A percentile compares a stretch with the other conserved stretches of the same genome.
Conservation (phyloP, 2,113 vertebrate genomes). For the Canis aureus region DNA sequence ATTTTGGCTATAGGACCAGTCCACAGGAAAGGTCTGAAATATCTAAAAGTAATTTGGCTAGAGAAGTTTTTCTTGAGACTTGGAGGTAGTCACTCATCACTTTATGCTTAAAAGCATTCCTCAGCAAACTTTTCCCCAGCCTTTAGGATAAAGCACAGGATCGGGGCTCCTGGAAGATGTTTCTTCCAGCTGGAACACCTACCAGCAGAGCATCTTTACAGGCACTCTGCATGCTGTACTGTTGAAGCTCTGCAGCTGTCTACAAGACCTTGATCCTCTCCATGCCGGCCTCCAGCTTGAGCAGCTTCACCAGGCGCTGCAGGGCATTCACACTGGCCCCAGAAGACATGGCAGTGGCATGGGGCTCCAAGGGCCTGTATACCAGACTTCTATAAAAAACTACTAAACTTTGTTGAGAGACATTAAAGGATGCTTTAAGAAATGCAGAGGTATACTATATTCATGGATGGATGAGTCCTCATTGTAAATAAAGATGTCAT, state of each 20-base stretch:
- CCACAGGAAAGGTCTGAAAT: background rate
- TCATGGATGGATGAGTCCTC: background rate
- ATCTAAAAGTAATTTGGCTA: background rate
- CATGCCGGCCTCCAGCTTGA: background rate
- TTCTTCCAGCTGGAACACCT: background rate
- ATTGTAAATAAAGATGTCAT: constrained; percentile 5
- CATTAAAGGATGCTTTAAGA: constrained; percentile 15
- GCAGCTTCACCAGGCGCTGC: background rate
- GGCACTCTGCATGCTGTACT: background rate
- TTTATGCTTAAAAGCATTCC: background rate
- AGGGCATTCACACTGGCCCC: background rate
- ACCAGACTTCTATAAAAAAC: background rate
- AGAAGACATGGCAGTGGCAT: background rate
- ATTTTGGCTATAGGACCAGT: background rate
- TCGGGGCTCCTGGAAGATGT: background rate
- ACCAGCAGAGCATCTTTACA: background rate
- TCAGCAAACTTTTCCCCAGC: background rate
- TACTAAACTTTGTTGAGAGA: background rate
- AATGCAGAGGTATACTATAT: background rate
- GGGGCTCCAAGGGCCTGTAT: background rate
- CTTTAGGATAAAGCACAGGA: background rate
- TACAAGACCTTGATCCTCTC: background rate
- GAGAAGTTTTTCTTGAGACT: background rate
- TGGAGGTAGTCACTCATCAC: background rate
- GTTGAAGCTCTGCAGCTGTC: background rate